Conservation (phyloP, 2,888 invertebrate species). For the Lasioglossum villosulum region DNA sequence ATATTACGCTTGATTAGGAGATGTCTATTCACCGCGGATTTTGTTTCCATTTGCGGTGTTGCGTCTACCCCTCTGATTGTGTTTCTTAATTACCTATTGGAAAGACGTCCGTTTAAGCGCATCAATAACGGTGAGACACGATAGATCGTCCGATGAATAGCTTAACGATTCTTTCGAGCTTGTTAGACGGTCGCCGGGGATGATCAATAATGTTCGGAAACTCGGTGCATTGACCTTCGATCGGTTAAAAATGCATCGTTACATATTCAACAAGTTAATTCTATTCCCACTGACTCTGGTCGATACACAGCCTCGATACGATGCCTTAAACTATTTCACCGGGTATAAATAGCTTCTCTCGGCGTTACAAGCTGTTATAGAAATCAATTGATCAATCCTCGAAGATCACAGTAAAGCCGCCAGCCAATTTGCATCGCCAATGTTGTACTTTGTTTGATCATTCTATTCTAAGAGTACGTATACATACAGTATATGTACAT, state of each 20-base stretch:
- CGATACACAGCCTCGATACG: neutral
- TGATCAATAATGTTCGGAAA: constrained; percentile 24
- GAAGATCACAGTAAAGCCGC: neutral
- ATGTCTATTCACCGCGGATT: constrained; percentile 7
- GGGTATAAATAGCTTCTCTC: neutral
- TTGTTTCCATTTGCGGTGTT: neutral
- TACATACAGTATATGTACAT: neutral
- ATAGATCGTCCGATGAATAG: neutral
- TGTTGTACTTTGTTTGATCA: neutral
- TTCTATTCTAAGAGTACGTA: neutral
- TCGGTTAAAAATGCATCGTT: constrained; percentile 24
- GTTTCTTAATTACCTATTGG: constrained; percentile 11
- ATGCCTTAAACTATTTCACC: neutral
- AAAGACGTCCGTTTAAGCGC: constrained; percentile 14
- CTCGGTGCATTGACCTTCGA: neutral
- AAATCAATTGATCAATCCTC: neutral
- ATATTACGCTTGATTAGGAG: constrained; percentile 35
- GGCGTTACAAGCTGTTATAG: neutral
- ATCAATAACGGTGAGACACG: neutral
- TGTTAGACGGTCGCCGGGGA: neutral
- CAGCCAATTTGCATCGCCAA: neutral
- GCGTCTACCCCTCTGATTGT: neutral
- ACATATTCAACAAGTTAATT: constrained; percentile 31
- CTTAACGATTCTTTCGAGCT: neutral
- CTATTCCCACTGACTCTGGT: constrained; percentile 1